Base-by-base conservation (phyloP, 53 echinoderm and acorn worm genomes). In the Echinometra lucunter region DNA sequence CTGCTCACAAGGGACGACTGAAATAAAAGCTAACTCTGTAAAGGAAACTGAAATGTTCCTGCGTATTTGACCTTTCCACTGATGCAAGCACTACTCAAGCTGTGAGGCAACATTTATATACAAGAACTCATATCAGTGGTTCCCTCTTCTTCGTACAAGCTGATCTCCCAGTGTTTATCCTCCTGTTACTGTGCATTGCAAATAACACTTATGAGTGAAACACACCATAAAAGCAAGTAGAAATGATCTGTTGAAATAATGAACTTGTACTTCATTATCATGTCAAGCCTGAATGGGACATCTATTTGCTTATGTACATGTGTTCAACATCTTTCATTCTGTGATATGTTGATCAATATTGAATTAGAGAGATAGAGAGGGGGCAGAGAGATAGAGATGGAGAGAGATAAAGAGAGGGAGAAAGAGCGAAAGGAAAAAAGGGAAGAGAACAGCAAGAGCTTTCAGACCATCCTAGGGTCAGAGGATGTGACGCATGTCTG, bases 401-500 rank as follows among this genome's bases (percentile, higher is more conserved):
- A 70, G 70, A 28, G 70, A 4, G 53, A 4, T 9, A 4, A 4
- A 13, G 53, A 13, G 53, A 13, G 53, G 2, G 49, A 9, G 49
- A 49, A 9, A 53, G 53, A 4, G 53, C 8, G 53, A 53, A 13
- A 53, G 53, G 13, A 13, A 72, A 21, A 80, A 44, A 42, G 44
- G 44, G 38, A 17, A 81, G 19, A 42, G 44, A 81, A 23, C 8
- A 81, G 44, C 42, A 44, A 40, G 21, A 40, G 42, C 40, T 81
- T 21, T 81, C 44, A 13, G 23, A 88, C 88, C 55, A 88, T 35
- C 55, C 92, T 92, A 45, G 92, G 92, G 92, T 75, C 92, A 91
- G 91, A 91, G 92, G 74, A 92, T 78, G 92, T 92, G 92, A 92
- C 75, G 78, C 92, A 92, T 92, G 92, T 78, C 78, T 60, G 45